Base-by-base conservation (phyloP, 1,140 invertebrate species). In the Brachionus rotundiformis region DNA sequence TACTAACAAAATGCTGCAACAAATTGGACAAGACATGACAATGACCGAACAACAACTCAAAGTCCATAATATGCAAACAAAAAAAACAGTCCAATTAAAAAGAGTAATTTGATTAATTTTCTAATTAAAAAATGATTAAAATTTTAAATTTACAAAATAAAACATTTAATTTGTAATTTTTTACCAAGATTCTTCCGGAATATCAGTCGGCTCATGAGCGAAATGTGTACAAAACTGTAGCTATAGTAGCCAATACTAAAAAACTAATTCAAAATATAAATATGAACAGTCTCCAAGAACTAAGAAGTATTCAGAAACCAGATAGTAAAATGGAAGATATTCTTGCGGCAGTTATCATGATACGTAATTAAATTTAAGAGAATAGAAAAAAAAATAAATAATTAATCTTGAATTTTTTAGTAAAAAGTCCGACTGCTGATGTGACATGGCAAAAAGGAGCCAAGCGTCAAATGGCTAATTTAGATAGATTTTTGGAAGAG, bases 391-490 rank as follows among this genome's bases (percentile, higher is more conserved):
- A 39, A 11, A 4, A 11, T 41, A 41, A 41, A 41, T 11, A 41
- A 8, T 41, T 41, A 41, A 41, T 41, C n/a, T n/a, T n/a, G n/a
- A n/a, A n/a, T n/a, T 75, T 29, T 68, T 39, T 39, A 87, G 86
- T 88, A 61, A 88, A 87, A 84, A 85, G 85, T n/a, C 86, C 87
- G 41, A 84, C 86, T 36, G 85, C 87, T 81, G 87, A 88, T 82
- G 82, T 87, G 3, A 88, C 87, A 7, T 88, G 87, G 87, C 86
- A 88, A 82, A 88, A 87, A 83, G 87, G 87, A 25, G 87, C 87
- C 0, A 88, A 88, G 81, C 83, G 87, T 83, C 86, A 86, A 80
- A 87, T 88, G 87, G 87, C 87, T 1, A 88, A 88, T 83, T 80
- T 88, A 36, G 87, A 88, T 75, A 85, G 87, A 68, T 88, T 88